Evolutionary conservation across 2,888 invertebrate genomes (phyloP).

Genomic region (Limnephilus marmoratus): DNA sequence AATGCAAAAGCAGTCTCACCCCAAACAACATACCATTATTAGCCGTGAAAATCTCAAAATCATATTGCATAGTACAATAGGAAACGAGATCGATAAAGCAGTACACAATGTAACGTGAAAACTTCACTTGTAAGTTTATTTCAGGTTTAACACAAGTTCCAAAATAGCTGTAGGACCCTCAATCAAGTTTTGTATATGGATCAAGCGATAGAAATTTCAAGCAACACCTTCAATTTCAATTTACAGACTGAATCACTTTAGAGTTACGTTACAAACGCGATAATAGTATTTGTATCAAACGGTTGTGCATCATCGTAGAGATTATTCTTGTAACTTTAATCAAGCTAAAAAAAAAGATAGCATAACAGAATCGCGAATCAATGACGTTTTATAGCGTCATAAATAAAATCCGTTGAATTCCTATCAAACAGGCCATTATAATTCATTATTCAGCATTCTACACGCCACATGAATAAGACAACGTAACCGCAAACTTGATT

Average conservation of each 20-base stretch:
- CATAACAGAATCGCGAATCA: neutral
- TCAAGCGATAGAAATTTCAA: neutral
- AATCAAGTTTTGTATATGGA: no score
- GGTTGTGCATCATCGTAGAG: neutral
- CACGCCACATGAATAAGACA: constrained; percentile 16
- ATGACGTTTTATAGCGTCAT: constrained; percentile 3
- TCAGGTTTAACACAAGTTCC: no score
- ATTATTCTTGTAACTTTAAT: neutral
- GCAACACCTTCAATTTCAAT: neutral
- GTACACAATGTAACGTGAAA: no score
- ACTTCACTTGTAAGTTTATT: no score
- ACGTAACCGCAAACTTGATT: constrained; percentile 34
- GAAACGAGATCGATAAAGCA: no score
- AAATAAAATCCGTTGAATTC: neutral
- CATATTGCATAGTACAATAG: no score
- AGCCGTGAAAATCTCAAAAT: no score
- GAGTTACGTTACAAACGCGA: no score
- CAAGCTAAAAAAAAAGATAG: neutral
- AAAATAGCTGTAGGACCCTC: no score
- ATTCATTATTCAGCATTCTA: neutral
- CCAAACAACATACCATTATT: no score
- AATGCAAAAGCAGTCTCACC: no score
- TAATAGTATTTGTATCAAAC: no score
- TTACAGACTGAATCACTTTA: neutral
- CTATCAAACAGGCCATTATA: neutral